Base-by-base conservation (phyloP, 2,888 invertebrate species). In the Dynastes grantii region DNA sequence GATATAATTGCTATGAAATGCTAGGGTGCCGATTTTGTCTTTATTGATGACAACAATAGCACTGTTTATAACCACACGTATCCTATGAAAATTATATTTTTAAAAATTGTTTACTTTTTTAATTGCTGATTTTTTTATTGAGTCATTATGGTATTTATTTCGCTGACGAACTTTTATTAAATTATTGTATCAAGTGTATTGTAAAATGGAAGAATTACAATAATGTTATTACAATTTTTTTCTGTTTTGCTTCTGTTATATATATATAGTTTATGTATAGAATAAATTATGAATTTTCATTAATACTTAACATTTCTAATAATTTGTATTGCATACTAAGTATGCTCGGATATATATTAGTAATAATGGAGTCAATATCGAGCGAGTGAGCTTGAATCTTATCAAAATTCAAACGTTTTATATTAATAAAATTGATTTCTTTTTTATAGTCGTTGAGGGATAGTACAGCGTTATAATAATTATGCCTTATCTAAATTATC, bases 301-400 rank as follows among this genome's bases (percentile, higher is more conserved):
- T 79, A 40, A 75, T 65, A 22, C 16, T 55, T 77, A 73, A 79
- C 61, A 79, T 67, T 63, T 76, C 58, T 79, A 45, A 79, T 79
- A 76, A 63, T 79, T 79, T 70, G 76, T 76, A 78, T 77, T 77
- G 79, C 79, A 79, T 79, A 79, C 79, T 79, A 65, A 75, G 79
- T 79, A 79, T 79, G 79, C 79, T 58, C 76, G 53, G 67, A 64
- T 79, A 76, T 64, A 77, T 76, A 63, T 65, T 77, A 73, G 77
- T 79, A 77, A 79, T 71, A 67, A 71, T 68, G 77, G 45, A 79
- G 79, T 77, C 77, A 79, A 79, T 79, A 79, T 73, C 78, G 58
- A 67, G 73, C 45, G 64, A 27, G 32, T 40, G 37, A 45, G 76
- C 70, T 77, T 77, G 71, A 37, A 40, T 63, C 61, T 70, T 70